These are phyloP conservation scores for Elaeidobius kamerunicus DNA, from an alignment of 2,888 invertebrate genomes.

Conservation along the genomic window DNA sequence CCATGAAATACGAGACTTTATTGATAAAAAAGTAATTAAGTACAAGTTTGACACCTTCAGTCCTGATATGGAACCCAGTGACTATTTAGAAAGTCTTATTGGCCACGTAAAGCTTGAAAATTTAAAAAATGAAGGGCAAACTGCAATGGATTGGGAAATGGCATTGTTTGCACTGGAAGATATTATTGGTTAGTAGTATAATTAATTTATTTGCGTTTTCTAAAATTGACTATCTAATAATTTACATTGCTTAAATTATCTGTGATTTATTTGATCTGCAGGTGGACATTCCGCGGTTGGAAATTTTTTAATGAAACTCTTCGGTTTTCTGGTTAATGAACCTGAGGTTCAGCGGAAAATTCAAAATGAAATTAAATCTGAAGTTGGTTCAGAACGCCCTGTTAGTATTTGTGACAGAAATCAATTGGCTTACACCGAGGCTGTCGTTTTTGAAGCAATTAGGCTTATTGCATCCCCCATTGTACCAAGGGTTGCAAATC, in stretches of 20 bases:
- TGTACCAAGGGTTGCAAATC: constrained; percentile 64
- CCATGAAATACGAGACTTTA: constrained; percentile 55
- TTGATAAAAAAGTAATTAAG: constrained; percentile 52
- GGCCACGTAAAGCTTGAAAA: constrained; percentile 51
- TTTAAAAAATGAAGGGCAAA: constrained; percentile 39
- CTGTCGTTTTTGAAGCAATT: constrained; percentile 60
- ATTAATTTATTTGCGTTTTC: too few relatives aligned
- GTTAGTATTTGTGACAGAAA: constrained; percentile 49
- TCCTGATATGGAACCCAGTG: constrained; percentile 45
- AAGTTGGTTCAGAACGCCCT: constrained; percentile 40
- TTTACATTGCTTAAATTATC: too few relatives aligned
- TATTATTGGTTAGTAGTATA: constrained; percentile 40
- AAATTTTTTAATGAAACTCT: constrained; percentile 58
- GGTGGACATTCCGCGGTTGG: constrained; percentile 64
- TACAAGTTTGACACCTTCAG: constrained; percentile 47
- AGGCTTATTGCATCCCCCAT: constrained; percentile 64
- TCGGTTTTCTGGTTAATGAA: constrained; percentile 56
- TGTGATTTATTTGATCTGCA: too few relatives aligned
- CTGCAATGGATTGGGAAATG: constrained; percentile 51
- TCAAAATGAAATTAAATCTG: constrained; percentile 54
- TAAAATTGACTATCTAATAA: too few relatives aligned
- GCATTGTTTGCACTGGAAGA: constrained; percentile 54
- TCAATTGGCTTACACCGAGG: constrained; percentile 59
- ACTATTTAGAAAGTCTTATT: constrained; percentile 60
- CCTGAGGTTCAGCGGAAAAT: constrained; percentile 55